Evolutionary conservation across 2,113 vertebrate species (phyloP).

Genomic region (Pachyramphus minor): DNA sequence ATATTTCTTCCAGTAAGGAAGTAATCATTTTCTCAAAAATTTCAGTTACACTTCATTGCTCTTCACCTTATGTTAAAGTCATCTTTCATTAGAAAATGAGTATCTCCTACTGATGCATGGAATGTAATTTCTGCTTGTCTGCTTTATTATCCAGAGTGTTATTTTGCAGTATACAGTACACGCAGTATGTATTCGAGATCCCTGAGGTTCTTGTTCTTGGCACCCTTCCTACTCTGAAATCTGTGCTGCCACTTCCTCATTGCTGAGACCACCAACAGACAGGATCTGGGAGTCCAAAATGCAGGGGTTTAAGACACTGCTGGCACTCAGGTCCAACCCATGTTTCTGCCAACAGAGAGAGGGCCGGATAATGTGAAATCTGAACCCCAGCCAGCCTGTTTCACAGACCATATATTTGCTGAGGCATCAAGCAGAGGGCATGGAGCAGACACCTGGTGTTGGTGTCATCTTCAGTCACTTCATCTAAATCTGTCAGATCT

Average conservation of each 20-base stretch:
- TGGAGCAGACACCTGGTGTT: slow-evolving; percentile 19
- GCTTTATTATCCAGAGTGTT: neutral
- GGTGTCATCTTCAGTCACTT: slow-evolving; percentile 35
- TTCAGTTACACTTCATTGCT: neutral
- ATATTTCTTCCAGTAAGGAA: neutral
- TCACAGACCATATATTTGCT: slow-evolving; percentile 34
- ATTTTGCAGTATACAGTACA: neutral
- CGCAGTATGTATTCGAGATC: neutral
- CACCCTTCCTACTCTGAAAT: neutral
- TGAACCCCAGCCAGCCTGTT: slow-evolving; percentile 1
- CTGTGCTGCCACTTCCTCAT: neutral
- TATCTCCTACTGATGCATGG: neutral
- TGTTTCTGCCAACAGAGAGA: neutral
- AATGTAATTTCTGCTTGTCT: neutral
- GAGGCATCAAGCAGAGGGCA: neutral
- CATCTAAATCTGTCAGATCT: slow-evolving; percentile 11
- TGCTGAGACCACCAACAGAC: slow-evolving; percentile 9
- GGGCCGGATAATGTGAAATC: neutral
- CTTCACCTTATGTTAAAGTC: neutral
- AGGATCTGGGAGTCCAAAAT: neutral
- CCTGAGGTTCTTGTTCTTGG: neutral
- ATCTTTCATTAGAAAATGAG: neutral
- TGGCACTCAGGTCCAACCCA: neutral
- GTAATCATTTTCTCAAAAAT: neutral
- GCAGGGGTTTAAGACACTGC: neutral